These are phyloP conservation scores for Tetramorium alpestre DNA, from an alignment of 1,140 invertebrate genomes.

Conservation along the genomic window DNA sequence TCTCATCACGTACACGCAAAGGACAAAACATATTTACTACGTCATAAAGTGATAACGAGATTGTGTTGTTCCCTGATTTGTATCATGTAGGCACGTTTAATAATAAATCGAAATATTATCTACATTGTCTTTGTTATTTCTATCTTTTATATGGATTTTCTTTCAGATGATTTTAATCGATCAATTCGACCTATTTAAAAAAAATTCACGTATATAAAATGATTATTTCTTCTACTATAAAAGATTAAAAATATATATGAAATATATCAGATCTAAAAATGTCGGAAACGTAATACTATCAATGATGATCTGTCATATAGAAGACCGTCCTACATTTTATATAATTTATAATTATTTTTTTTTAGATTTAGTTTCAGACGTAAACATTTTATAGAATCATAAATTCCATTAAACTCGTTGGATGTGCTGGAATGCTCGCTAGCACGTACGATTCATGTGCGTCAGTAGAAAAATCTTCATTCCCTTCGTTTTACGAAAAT, in stretches of 20 bases:
- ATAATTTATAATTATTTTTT: neutral
- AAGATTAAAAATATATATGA: neutral
- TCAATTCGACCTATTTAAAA: neutral
- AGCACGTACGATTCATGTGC: neutral
- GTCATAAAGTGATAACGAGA: slow-evolving; percentile 78
- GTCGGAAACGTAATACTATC: too few relatives aligned
- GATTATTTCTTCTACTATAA: neutral
- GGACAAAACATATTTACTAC: slow-evolving; percentile 79
- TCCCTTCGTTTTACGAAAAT: slow-evolving; percentile 28
- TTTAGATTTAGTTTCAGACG: neutral
- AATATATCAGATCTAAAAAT: neutral
- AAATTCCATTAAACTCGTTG: neutral
- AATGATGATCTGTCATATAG: neutral
- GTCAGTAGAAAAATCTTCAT: slow-evolving; percentile 21
- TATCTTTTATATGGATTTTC: neutral
- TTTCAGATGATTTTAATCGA: neutral
- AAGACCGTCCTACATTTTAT: neutral
- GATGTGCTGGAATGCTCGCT: neutral
- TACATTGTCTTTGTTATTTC: slow-evolving; percentile 59
- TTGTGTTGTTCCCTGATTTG: slow-evolving; percentile 83
- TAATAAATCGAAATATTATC: slow-evolving; percentile 84
- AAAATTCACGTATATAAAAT: neutral
- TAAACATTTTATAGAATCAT: too few relatives aligned
- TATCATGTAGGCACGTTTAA: slow-evolving; percentile 84
- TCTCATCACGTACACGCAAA: slow-evolving; percentile 65